Conservation (phyloP, 2,888 invertebrate genomes). For the Spatulosminthurus flaviceps region DNA sequence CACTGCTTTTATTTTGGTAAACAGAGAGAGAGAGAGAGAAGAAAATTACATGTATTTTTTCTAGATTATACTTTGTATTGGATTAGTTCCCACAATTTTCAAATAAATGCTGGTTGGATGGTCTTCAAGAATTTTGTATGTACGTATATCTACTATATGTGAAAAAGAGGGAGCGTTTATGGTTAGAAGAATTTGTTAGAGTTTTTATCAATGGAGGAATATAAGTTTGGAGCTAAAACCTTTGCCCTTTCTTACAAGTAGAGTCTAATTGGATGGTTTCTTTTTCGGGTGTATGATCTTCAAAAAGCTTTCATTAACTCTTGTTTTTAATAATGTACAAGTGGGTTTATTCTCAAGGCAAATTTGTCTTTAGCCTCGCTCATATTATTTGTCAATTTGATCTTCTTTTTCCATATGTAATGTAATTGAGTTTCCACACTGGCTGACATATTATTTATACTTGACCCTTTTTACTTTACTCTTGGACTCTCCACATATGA, state of each 20-base stretch:
- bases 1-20: not conserved
- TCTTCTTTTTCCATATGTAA: not conserved
- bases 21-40: not conserved
- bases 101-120: no score
- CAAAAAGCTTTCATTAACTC: not conserved
- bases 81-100: no score
- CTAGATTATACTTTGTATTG: no score
- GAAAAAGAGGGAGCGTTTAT: not conserved
- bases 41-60: no score
- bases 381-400: constrained; percentile 19
- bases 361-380: constrained; percentile 12
- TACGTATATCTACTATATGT: not conserved
- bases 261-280: not conserved
- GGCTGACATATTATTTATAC: not conserved
- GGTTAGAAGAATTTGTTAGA: not conserved
- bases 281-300: constrained; percentile 1
- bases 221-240: not conserved
- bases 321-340: not conserved
- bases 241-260: not conserved
- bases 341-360: constrained; percentile 33
- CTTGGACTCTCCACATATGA: not conserved
- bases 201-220: no score
- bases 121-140: not conserved
- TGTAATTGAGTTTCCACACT: no score
- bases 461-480: not conserved